Conservation (phyloP, 2,113 vertebrate species). For the Tragelaphus imberbis region DNA sequence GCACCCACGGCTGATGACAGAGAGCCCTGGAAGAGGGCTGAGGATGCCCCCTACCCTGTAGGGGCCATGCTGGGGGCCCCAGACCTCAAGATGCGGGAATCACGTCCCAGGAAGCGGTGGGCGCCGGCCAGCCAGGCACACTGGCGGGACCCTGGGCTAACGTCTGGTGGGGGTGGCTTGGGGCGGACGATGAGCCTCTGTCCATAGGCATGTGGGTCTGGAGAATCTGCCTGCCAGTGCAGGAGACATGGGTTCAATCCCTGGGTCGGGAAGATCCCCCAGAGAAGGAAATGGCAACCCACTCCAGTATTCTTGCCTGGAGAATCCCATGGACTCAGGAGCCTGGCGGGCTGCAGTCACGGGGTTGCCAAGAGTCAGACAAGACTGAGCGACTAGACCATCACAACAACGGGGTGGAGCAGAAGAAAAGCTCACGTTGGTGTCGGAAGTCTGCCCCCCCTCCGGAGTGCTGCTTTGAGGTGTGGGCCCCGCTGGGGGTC, state of each 20-base stretch:
- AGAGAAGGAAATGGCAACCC: not conserved
- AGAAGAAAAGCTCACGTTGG: not conserved
- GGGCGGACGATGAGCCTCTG: not conserved
- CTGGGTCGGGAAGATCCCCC: not conserved
- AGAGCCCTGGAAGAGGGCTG: not conserved
- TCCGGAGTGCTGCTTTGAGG: rapidly evolving
- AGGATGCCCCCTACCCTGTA: too few species aligned
- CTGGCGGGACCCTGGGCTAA: not conserved
- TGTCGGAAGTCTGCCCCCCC: rapidly evolving
- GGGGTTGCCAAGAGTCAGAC: not conserved
- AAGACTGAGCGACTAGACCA: not conserved
- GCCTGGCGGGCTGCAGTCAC: not conserved
- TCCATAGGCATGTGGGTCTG: not conserved
- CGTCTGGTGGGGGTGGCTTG: rapidly evolving
- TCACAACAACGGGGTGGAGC: not conserved
- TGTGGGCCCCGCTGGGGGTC: not conserved
- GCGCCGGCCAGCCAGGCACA: rapidly evolving
- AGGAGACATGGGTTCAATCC: not conserved
- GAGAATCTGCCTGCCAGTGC: not conserved
- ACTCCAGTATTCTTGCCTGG: not conserved
- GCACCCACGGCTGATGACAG: rapidly evolving
- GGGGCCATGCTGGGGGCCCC: not conserved
- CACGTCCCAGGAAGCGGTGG: rapidly evolving
- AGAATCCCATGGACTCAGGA: not conserved
- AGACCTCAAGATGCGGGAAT: not conserved